Evolutionary conservation across 2,888 invertebrate genomes (phyloP), one percentile per base, ranked within the genome.

Genomic region (Yponomeuta malinellus): DNA sequence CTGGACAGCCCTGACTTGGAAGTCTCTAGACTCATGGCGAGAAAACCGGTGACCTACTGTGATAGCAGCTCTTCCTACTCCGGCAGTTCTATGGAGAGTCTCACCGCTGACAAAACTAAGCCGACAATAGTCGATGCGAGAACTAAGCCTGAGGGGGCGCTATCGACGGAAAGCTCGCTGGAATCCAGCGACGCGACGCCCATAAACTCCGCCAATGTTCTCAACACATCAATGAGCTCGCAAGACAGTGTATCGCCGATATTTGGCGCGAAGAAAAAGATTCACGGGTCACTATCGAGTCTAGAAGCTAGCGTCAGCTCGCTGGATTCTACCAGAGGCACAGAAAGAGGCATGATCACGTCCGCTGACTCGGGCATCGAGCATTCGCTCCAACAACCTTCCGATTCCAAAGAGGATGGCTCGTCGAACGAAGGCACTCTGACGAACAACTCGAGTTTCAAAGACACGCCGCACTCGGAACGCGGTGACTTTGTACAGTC

Each of bases 1-100:
- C 77, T 92, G n/a, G 93, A 93, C 71, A 93, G 93, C 76, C 92
- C 93, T 0, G 93, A 93, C 76, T 75, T 92, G 73, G 93, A 93
- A 79, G 93, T 93, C 1, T 93, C 92, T 63, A 84, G 91, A 74
- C 78, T 92, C 5, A 93, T 93, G 90, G 86, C 88, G 74, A 89
- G 87, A 71, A 83, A 82, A 70, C 83, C 84, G 6, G 90, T 89
- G 75, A 87, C 89, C 3, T 90, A 89, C 74, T 86, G 88, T 72
- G 92, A 92, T 71, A 92, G 91, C 72, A 90, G 85, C 74, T 91
- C 92, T 2, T 91, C 91, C 23, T 87, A 93, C 71, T 93, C 93
- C 12, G 90, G 90, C 4, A 92, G 92, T 72, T 93, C 93, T 0
- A 87, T 93, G 76, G 93, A 93, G 67, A 93, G 92, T 75, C 77